Base-by-base conservation (phyloP, 2,797 vertebrate genomes). In the Clarias fuscus region DNA sequence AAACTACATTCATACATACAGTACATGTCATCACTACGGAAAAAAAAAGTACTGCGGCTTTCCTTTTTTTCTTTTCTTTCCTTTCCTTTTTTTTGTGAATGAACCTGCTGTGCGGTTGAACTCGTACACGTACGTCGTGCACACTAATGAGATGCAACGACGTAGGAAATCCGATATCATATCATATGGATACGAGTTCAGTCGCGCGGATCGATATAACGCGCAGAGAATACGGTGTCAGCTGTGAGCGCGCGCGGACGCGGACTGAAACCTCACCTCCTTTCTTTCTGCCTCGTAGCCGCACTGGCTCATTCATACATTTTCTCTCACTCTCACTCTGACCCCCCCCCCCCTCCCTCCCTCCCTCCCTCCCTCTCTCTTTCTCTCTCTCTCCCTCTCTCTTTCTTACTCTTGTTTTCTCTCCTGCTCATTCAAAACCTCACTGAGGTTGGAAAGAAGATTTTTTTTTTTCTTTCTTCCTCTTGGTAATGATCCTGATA, bases 251-350 rank as follows among this genome's bases (percentile, higher is more conserved):
- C 77, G 88, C 33, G 90, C 24, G 5, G 75, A 58, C 33, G 90
- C 24, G 5, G 75, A 58, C 68, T 30, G 75, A 78, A 82, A 70
- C 72, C 90, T 84, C 84, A 78, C 81, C 84, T 86, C 80, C 93
- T 90, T 89, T 91, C 90, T 90, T 89, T 91, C 90, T 84, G 87
- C 71, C 79, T 86, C 91, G 84, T 85, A 85, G 86, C 67, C 82
- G 84, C 72, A 33, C 92, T 91, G 80, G 91, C 93, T 94, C 94
- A 95, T 94, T 95, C 94, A 94, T 94, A 92, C 90, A 93, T 88
- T 89, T 88, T 76, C 61, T 70, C 86, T 85, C 88, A 83, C 89
- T 89, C 87, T 77, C 88, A 83, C 83, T 70, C 88, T 84, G 86
- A 33, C 59, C 77, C 48, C 90, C 82, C 86, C 89, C 86, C 89